Conservation (phyloP, 1,140 invertebrate species). For the Zeugodacus cucurbitae region DNA sequence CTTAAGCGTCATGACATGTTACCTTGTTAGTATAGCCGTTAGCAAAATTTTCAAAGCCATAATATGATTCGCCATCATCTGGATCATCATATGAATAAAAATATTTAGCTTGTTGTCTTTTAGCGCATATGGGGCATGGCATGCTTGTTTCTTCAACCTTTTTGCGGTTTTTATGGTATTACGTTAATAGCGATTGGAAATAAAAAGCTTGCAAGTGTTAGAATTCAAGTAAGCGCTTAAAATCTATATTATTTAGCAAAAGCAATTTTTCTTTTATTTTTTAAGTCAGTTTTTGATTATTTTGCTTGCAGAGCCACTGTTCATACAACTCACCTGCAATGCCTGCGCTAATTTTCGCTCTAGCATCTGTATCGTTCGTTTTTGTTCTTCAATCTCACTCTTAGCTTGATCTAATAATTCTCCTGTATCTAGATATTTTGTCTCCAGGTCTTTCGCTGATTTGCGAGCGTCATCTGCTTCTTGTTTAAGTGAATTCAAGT, state of each 20-base stretch:
- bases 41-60: constrained; percentile 38
- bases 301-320: background rate
- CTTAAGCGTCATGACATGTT: background rate
- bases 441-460: constrained; percentile 81
- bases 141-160: constrained; percentile 57
- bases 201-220: constrained; percentile 20
- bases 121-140: constrained; percentile 48
- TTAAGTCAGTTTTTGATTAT: background rate
- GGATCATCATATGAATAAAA: constrained; percentile 64
- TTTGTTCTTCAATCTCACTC: constrained; percentile 82
- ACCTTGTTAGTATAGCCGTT: constrained; percentile 36
- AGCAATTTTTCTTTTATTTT: background rate
- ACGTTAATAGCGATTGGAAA: constrained; percentile 1
- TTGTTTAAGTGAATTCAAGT: constrained; percentile 76
- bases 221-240: background rate
- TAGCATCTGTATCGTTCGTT: constrained; percentile 77
- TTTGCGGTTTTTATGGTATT: constrained; percentile 21
- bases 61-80: constrained; percentile 52
- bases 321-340: constrained; percentile 67
- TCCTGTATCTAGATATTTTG: constrained; percentile 78
- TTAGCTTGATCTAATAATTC: constrained; percentile 81
- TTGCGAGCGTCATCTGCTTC: constrained; percentile 81
- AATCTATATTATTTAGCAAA: background rate
- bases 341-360: constrained; percentile 76
- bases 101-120: constrained; percentile 61